Evolutionary conservation across 2,888 invertebrate species (phyloP).

Genomic region (Linyphia triangularis): DNA sequence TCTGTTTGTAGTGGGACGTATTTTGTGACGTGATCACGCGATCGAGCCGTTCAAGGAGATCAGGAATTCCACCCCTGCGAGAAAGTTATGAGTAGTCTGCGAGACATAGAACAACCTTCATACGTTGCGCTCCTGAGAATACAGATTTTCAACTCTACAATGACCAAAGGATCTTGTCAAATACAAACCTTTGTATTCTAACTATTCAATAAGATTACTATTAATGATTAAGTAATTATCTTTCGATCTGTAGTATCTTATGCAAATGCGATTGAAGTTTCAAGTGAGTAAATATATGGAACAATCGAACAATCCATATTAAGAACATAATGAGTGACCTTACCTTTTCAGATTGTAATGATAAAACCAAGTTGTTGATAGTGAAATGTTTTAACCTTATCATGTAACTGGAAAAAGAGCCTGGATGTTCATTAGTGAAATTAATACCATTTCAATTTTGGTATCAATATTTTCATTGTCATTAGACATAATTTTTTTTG

Average conservation of each 20-base stretch:
- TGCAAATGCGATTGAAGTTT: neutral
- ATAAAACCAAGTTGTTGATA: too few relatives aligned
- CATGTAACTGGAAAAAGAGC: too few relatives aligned
- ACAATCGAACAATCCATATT: neutral
- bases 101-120: neutral
- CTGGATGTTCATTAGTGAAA: too few relatives aligned
- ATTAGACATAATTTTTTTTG: too few relatives aligned
- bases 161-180: neutral
- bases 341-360: neutral
- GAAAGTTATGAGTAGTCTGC: neutral
- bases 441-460: too few relatives aligned
- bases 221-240: neutral
- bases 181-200: neutral
- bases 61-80: neutral
- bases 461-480: too few relatives aligned
- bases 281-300: neutral
- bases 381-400: too few relatives aligned
- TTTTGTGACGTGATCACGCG: neutral
- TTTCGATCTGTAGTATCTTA: neutral
- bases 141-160: neutral
- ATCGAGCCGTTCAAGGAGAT: constrained; percentile 22
- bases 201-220: neutral
- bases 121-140: constrained; percentile 24
- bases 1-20: neutral
- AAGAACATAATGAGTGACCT: neutral